Percentiles rank a stretch among this genome's conserved stretches.
phyloP scores from a whole-genome alignment of 2,888 invertebrate genomes.

The Laothoe populi region DNA sequence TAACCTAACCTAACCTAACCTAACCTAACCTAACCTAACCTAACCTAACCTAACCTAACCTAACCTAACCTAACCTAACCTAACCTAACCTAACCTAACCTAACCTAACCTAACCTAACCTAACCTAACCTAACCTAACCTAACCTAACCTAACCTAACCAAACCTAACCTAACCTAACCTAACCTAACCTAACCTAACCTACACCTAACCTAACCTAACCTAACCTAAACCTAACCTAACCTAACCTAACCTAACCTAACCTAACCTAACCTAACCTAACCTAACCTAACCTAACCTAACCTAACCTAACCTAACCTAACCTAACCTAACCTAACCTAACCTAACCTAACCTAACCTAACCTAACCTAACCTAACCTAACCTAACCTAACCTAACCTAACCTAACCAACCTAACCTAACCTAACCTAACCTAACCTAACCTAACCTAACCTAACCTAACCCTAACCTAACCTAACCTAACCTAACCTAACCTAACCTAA shows the following conservation, averaged over 20 bases:
- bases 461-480: too few relatives aligned
- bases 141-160: conserved; percentile 39
- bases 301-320: conserved; percentile 41
- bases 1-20: conserved; percentile 30
- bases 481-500: too few relatives aligned
- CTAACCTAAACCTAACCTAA: conserved; percentile 29
- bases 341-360: conserved; percentile 37
- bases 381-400: too few relatives aligned
- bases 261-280: conserved; percentile 37
- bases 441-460: too few relatives aligned
- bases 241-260: conserved; percentile 33
- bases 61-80: conserved; percentile 28
- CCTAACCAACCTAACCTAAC: too few relatives aligned
- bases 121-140: conserved; percentile 35
- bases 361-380: too few relatives aligned
- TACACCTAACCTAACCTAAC: conserved; percentile 29
- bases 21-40: conserved; percentile 31
- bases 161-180: conserved; percentile 33
- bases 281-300: conserved; percentile 36
- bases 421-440: too few relatives aligned
- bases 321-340: conserved; percentile 41
- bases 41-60: conserved; percentile 29
- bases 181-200: conserved; percentile 37
- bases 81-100: conserved; percentile 30
- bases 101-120: conserved; percentile 27